phyloP scores from a whole-genome alignment of 2,797 vertebrate genomes.

The Sylvilagus floridanus region DNA sequence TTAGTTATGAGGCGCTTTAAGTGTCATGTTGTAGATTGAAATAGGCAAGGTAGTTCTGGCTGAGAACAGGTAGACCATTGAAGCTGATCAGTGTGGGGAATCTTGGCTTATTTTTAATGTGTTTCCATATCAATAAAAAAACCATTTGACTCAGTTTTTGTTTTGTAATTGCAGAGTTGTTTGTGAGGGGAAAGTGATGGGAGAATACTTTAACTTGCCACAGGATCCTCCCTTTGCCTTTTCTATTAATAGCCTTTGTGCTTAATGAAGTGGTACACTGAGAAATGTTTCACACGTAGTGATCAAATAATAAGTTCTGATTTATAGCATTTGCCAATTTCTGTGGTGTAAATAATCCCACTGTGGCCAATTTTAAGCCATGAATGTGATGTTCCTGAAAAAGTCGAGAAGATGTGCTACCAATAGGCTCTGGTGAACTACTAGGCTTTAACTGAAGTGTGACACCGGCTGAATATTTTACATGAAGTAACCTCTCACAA shows the following conservation, averaged over 20 bases:
- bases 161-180: not conserved
- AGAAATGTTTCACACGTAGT: not conserved
- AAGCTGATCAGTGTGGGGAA: not conserved
- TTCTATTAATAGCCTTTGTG: not conserved
- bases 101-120: conserved; percentile 26
- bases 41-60: not conserved
- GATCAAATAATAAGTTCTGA: not conserved
- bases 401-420: not conserved
- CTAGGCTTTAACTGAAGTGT: not conserved
- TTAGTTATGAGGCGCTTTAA: not conserved
- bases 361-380: no score
- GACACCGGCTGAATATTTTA: not conserved
- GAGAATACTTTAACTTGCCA: not conserved
- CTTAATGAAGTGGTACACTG: not conserved
- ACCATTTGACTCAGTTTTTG: not conserved
- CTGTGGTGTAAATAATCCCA: not conserved
- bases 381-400: not conserved
- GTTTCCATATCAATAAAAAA: not conserved
- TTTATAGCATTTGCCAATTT: not conserved
- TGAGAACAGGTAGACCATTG: not conserved
- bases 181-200: not conserved
- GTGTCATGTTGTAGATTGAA: conserved; percentile 16
- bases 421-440: not conserved
- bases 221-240: not conserved
- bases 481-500: not conserved